A percentile compares a stretch with the other conserved stretches of the same genome.
These are phyloP conservation scores for Venturia canescens DNA, from an alignment of 1,140 invertebrate genomes.

Conservation along the genomic window DNA sequence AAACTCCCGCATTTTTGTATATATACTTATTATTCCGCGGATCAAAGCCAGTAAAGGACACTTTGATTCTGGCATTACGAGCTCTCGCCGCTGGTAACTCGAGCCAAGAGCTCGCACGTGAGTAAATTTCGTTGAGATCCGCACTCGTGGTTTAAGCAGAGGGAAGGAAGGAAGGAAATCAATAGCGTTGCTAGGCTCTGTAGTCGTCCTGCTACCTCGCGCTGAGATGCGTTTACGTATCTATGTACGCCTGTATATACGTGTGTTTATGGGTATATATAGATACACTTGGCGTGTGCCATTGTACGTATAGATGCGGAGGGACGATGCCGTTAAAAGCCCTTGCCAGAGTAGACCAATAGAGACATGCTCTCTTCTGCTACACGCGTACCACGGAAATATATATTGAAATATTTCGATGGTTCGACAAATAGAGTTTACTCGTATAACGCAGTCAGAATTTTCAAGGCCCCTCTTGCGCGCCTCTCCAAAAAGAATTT, in stretches of 20 bases:
- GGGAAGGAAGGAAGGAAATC: slow-evolving; percentile 75
- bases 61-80: neutral
- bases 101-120: neutral
- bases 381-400: too few relatives aligned
- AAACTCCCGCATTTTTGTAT: too few relatives aligned
- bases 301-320: slow-evolving; percentile 49
- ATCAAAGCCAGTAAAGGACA: neutral
- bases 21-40: neutral
- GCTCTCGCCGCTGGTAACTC: neutral
- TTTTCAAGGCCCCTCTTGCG: too few relatives aligned
- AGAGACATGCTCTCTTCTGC: too few relatives aligned
- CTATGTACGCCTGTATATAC: neutral
- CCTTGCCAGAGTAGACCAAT: slow-evolving; percentile 28
- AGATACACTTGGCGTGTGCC: too few relatives aligned
- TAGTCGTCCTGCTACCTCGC: slow-evolving; percentile 28
- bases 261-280: too few relatives aligned
- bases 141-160: slow-evolving; percentile 50
- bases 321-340: slow-evolving; percentile 73
- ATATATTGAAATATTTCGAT: too few relatives aligned
- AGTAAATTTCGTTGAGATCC: slow-evolving; percentile 36
- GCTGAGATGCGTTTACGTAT: slow-evolving; percentile 30
- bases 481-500: too few relatives aligned
- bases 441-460: too few relatives aligned
- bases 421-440: too few relatives aligned
- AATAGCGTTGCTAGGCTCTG: slow-evolving; percentile 76